Conservation (phyloP, 2,797 vertebrate species). For the Pantherophis vulpinus region DNA sequence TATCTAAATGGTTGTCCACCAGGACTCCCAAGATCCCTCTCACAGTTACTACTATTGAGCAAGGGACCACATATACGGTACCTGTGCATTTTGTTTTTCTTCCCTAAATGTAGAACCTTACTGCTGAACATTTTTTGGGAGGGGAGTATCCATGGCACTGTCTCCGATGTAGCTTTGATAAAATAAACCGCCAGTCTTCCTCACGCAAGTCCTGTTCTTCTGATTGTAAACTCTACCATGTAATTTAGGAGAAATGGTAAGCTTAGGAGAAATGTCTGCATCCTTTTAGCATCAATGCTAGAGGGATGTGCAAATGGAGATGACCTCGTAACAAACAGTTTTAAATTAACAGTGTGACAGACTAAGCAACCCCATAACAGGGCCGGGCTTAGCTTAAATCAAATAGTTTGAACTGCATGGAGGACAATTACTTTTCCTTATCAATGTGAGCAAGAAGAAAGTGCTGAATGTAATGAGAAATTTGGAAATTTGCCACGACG, state of each 20-base stretch:
- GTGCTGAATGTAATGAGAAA: constrained; percentile 18
- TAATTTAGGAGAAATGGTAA: too few relatives aligned
- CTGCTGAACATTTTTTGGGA: background rate
- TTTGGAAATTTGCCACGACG: constrained; percentile 18
- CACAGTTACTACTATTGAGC: too few relatives aligned
- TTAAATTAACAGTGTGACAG: background rate
- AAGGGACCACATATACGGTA: too few relatives aligned
- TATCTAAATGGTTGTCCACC: too few relatives aligned
- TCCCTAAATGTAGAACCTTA: too few relatives aligned
- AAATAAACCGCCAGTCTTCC: background rate
- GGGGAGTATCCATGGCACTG: background rate
- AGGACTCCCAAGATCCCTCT: too few relatives aligned
- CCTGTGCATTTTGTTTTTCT: too few relatives aligned
- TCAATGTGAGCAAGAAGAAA: background rate
- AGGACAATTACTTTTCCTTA: constrained; percentile 18
- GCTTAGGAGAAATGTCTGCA: background rate
- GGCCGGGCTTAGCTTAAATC: background rate
- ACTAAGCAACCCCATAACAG: background rate
- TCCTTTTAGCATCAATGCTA: background rate
- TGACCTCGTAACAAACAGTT: background rate
- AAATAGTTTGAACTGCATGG: background rate
- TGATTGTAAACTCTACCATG: background rate
- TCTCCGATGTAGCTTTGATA: background rate
- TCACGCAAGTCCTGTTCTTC: background rate
- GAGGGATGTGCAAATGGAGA: too few relatives aligned